These are phyloP conservation scores for Biston stratarius DNA, from an alignment of 2,888 invertebrate genomes.

Conservation along the genomic window DNA sequence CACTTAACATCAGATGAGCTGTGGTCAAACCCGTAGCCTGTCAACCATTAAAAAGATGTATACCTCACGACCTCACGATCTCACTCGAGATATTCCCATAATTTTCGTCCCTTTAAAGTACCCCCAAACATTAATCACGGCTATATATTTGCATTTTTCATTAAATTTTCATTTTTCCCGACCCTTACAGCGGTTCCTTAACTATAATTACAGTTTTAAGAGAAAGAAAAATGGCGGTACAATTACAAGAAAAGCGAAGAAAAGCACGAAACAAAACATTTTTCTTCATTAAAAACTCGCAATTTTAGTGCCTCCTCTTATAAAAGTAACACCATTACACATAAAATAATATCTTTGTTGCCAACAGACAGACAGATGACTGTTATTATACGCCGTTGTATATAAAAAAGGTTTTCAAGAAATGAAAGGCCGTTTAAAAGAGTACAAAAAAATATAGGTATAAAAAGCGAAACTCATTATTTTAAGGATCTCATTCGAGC, in stretches of 20 bases:
- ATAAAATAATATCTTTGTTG: slow-evolving; percentile 33
- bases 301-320: slow-evolving; percentile 27
- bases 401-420: slow-evolving; percentile 36
- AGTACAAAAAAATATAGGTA: slow-evolving; percentile 25
- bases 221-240: slow-evolving; percentile 19
- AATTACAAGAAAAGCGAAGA: slow-evolving; percentile 21
- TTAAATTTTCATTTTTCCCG: slow-evolving; percentile 19
- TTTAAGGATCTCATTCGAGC: slow-evolving; percentile 28
- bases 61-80: background rate
- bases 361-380: slow-evolving; percentile 35
- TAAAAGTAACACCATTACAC: slow-evolving; percentile 30
- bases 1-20: no score
- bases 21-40: no score
- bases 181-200: slow-evolving; percentile 25
- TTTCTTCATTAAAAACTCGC: slow-evolving; percentile 32
- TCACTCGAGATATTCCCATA: slow-evolving; percentile 3
- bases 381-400: slow-evolving; percentile 32
- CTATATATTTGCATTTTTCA: slow-evolving; percentile 18
- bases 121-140: slow-evolving; percentile 19
- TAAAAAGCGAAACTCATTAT: slow-evolving; percentile 33
- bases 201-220: slow-evolving; percentile 30
- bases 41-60: no score
- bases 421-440: slow-evolving; percentile 37
- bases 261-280: slow-evolving; percentile 29
- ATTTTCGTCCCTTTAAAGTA: background rate